Evolutionary conservation across 1,140 invertebrate genomes (phyloP), one percentile per base, ranked within the genome.

Genomic region (Metaphire vulgaris): DNA sequence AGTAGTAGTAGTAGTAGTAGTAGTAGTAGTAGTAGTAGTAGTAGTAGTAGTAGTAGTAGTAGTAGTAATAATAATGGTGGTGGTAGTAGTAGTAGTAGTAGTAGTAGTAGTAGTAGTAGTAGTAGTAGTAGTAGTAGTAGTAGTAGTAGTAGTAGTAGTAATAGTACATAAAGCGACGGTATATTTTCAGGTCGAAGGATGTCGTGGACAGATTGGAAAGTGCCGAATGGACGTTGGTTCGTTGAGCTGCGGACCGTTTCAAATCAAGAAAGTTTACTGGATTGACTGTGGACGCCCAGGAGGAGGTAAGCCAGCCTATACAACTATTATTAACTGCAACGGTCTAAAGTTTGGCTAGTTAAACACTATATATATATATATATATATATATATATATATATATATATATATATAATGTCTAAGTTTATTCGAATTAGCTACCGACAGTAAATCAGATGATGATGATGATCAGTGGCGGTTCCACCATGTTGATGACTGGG

Each of bases 161-260:
- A 26, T 65, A 65, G 56, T 65, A 65, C n/a, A n/a, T n/a, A n/a
- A n/a, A n/a, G n/a, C n/a, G n/a, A n/a, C n/a, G n/a, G n/a, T n/a
- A n/a, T 67, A 67, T 1, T 67, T 67, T 2, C 28, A 76, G 74
- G 30, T 69, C 28, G 74, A 76, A 32, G 74, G 74, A 26, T 76
- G 74, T 33, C 66, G 70, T 15, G 28, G 30, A 31, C 29, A 70
- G 1, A 70, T 76, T 34, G 75, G 70, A 28, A 12, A 65, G 29
- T 85, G 84, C 76, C 33, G 76, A 32, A 79, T 77, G 79, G 84
- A 85, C 75, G 80, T 80, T 1, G 81, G 80, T 64, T 81, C 81
- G 0, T 74, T 84, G 26, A 84, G 82, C 69, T 85, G 84, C 74
- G 84, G 84, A 21, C 84, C 84, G 74, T 85, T 81, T 76, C 84